Conservation (phyloP, 2,797 vertebrate genomes). For the Vespertilio murinus region DNA sequence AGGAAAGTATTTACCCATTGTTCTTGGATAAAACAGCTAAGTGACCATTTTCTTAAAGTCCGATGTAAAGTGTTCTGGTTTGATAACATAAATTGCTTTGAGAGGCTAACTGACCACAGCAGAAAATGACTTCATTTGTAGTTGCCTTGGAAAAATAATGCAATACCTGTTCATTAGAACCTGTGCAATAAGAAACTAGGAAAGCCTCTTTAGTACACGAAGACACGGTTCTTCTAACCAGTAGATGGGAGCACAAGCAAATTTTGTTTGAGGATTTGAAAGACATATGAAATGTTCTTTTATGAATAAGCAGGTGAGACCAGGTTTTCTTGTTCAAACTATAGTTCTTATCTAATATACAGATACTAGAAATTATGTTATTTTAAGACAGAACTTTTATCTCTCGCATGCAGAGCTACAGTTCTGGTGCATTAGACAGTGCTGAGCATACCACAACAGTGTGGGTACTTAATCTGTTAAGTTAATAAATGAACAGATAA, state of each 20-base stretch:
- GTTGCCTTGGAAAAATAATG: not conserved
- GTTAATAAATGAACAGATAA: not conserved
- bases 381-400: not conserved
- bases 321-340: not conserved
- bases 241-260: not conserved
- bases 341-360: not conserved
- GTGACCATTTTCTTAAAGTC: not conserved
- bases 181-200: not conserved
- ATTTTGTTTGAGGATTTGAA: slow-evolving; percentile 11
- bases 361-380: not conserved
- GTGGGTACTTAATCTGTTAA: not conserved
- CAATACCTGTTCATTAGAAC: not conserved
- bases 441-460: not conserved
- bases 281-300: not conserved
- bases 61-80: not conserved
- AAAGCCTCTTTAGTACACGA: not conserved
- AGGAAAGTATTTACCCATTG: not conserved
- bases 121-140: not conserved
- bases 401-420: not conserved
- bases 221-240: not conserved
- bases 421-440: not conserved
- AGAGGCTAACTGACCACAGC: not conserved
- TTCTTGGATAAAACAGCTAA: slow-evolving; percentile 35
- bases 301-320: not conserved
- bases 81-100: slow-evolving; percentile 20